Conservation (phyloP, 2,113 vertebrate genomes). For the Hippocampus comes region DNA sequence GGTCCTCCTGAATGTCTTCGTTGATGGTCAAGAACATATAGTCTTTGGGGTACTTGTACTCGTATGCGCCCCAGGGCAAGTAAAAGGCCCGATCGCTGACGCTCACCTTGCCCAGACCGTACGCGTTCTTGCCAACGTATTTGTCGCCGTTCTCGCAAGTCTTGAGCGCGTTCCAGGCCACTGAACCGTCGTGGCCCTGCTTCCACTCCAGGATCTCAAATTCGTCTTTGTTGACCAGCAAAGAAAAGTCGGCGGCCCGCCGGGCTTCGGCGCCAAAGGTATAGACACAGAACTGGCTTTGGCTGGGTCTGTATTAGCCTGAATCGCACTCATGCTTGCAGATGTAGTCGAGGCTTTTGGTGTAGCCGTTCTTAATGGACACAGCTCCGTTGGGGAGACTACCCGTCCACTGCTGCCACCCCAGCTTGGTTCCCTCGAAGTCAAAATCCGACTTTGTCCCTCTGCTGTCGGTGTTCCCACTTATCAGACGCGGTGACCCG, state of each 20-base stretch:
- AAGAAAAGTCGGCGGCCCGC: conserved; percentile 18
- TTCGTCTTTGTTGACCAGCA: conserved; percentile 57
- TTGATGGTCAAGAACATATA: conserved; percentile 58
- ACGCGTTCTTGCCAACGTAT: conserved; percentile 61
- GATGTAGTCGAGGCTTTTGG: conserved; percentile 39
- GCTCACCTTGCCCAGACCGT: conserved; percentile 62
- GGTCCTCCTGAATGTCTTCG: conserved; percentile 31
- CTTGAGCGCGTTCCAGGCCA: conserved; percentile 39
- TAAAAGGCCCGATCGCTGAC: conserved; percentile 42
- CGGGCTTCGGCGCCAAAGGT: conserved; percentile 25
- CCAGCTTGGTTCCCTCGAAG: conserved; percentile 27
- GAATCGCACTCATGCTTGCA: conserved; percentile 44
- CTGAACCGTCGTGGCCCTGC: conserved; percentile 31
- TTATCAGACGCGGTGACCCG: background rate
- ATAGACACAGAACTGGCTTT: conserved; percentile 40
- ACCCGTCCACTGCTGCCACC: conserved; percentile 44
- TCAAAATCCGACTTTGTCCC: background rate
- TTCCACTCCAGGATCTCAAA: conserved; percentile 66
- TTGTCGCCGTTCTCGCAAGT: conserved; percentile 27
- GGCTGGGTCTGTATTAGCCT: conserved; percentile 48
- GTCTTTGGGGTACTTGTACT: conserved; percentile 47
- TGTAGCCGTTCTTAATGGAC: conserved; percentile 47
- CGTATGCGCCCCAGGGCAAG: conserved; percentile 44
- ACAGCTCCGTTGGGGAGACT: conserved; percentile 45
- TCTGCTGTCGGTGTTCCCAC: background rate